Conservation (phyloP, 2,888 invertebrate species). For the Invenusta paracnida region DNA sequence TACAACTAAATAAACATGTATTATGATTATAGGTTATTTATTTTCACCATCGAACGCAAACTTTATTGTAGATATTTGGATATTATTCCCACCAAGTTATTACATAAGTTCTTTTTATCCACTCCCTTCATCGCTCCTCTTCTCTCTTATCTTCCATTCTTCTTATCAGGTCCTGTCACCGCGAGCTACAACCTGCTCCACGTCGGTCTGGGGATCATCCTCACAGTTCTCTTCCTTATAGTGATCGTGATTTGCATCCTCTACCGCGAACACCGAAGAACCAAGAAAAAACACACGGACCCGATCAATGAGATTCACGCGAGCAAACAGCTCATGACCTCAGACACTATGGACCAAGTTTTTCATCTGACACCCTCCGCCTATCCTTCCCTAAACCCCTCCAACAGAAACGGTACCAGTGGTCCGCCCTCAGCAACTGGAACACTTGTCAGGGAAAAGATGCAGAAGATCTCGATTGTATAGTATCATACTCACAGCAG, state of each 20-base stretch:
- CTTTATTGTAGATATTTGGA: too few relatives aligned
- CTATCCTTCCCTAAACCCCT: not conserved
- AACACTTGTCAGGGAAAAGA: conserved; percentile 38
- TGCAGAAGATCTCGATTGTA: conserved; percentile 41
- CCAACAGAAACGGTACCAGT: not conserved
- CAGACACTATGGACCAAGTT: not conserved
- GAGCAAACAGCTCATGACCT: not conserved
- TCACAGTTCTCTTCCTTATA: conserved; percentile 37
- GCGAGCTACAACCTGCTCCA: conserved; percentile 40
- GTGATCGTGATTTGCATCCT: conserved; percentile 39
- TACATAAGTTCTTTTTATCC: too few relatives aligned
- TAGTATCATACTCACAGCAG: too few relatives aligned
- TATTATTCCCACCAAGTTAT: too few relatives aligned
- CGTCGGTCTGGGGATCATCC: conserved; percentile 37
- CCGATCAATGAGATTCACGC: conserved; percentile 12
- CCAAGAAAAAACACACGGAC: conserved; percentile 3
- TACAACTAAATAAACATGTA: too few relatives aligned
- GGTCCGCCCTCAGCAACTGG: conserved; percentile 18
- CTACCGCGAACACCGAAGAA: conserved; percentile 37
- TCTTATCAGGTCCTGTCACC: conserved; percentile 41
- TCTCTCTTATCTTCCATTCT: too few relatives aligned
- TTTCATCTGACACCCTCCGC: conserved; percentile 1
- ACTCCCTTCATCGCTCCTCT: too few relatives aligned
- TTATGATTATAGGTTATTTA: too few relatives aligned
- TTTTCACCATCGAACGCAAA: too few relatives aligned